Evolutionary conservation across 2,113 vertebrate species (phyloP).

Genomic region (Ellobius talpinus): DNA sequence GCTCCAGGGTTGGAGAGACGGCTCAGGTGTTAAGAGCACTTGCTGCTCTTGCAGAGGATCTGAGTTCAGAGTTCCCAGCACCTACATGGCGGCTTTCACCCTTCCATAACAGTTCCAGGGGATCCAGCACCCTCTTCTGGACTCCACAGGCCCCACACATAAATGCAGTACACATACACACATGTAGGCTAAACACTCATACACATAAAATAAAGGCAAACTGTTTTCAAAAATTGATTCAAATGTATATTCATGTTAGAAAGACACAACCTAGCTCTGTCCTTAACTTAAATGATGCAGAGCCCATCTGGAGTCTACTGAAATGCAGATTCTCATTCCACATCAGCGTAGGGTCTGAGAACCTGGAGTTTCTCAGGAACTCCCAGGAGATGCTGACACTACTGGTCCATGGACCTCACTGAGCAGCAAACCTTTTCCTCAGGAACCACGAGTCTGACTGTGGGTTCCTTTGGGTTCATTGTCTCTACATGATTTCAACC

Average conservation of each 20-base stretch:
- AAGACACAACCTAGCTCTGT: neutral
- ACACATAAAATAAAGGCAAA: neutral
- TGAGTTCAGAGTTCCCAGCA: neutral
- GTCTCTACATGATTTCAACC: neutral
- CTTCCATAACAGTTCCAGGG: neutral
- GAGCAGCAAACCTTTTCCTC: neutral
- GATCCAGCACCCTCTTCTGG: neutral
- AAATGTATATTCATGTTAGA: neutral
- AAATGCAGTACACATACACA: neutral
- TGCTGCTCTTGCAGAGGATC: neutral
- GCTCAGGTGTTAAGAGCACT: neutral
- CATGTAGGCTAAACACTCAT: neutral
- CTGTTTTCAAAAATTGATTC: neutral
- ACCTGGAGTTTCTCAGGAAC: neutral
- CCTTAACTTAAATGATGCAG: neutral
- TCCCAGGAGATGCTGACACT: neutral
- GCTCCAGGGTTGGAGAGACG: neutral
- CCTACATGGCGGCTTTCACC: neutral
- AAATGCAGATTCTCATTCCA: neutral
- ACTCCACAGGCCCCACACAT: too few relatives aligned
- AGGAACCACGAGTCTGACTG: neutral
- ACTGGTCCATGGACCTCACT: neutral
- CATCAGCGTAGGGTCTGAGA: neutral
- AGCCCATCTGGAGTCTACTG: neutral
- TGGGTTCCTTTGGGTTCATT: neutral